Conservation (phyloP, 2,113 vertebrate species). For the Solea solea region DNA sequence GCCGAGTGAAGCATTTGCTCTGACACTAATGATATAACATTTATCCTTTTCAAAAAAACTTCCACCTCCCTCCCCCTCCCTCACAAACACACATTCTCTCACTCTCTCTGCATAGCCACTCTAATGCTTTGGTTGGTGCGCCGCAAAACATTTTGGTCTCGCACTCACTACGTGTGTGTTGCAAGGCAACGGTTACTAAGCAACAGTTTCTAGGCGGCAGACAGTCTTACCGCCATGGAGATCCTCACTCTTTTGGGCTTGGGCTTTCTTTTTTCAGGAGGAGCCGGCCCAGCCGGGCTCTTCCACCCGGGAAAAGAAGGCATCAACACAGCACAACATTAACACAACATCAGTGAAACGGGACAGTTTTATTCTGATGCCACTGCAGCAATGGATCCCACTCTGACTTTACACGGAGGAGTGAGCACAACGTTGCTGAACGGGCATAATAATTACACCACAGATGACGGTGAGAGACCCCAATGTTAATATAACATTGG, state of each 20-base stretch:
- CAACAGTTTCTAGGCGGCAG: slow-evolving; percentile 76
- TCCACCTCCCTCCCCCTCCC: slow-evolving; percentile 15
- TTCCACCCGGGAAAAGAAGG: slow-evolving; percentile 72
- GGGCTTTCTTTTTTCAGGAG: slow-evolving; percentile 85
- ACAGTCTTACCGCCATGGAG: slow-evolving; percentile 90
- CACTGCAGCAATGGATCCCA: slow-evolving; percentile 47
- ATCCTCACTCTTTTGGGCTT: slow-evolving; percentile 92
- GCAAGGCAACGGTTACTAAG: slow-evolving; percentile 77
- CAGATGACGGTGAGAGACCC: slow-evolving; percentile 37
- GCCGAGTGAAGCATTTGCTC: slow-evolving; percentile 18
- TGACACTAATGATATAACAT: slow-evolving; percentile 10
- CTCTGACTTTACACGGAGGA: slow-evolving; percentile 48
- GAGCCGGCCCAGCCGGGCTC: slow-evolving; percentile 81
- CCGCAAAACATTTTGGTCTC: slow-evolving; percentile 66
- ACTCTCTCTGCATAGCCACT: slow-evolving; percentile 47
- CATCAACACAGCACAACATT: slow-evolving; percentile 72
- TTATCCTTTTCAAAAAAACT: neutral
- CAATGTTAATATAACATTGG: slow-evolving; percentile 24
- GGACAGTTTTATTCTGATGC: slow-evolving; percentile 38
- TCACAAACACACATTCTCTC: slow-evolving; percentile 8
- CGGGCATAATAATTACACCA: slow-evolving; percentile 64
- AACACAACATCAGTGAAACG: slow-evolving; percentile 66
- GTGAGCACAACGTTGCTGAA: slow-evolving; percentile 59
- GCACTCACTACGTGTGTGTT: slow-evolving; percentile 57
- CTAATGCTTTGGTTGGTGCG: slow-evolving; percentile 40